Evolutionary conservation across 37 sponge, comb jelly and placozoan genomes (phyloP), one percentile per base, ranked within the genome.

Genomic region (Aplysina aerophoba): DNA sequence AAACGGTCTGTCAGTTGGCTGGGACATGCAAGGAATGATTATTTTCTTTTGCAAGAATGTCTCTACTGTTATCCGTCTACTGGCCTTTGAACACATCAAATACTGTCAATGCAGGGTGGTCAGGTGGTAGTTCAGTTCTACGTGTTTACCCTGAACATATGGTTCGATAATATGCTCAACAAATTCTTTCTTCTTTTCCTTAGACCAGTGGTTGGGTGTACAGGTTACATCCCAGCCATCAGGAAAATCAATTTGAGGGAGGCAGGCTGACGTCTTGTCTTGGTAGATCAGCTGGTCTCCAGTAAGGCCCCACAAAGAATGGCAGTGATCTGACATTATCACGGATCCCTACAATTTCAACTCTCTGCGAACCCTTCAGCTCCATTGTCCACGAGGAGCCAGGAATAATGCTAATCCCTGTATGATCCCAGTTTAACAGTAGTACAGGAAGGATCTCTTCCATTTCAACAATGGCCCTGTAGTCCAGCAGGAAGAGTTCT

Each of bases 381-480:
- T n/a, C n/a, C n/a, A n/a, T n/a, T n/a, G n/a, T n/a, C n/a, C n/a
- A n/a, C n/a, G 50, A 80, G 55, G 6, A 44, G 6, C 50, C 50
- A 44, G 3, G 50, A 8, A 44, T 8, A 44, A 44, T 44, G 50
- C 8, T 44, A 44, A 44, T 44, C 50, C 50, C 50, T 44, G 50
- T 44, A 44, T 44, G 50, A 44, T 44, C 50, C 50, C 34, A 81
- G 17, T 33, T 56, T 4, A 25, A 56, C 34, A 81, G 17, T 33
- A 57, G 36, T 22, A 56, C 61, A 53, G 62, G 62, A 6, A 37
- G 61, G 62, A 81, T 81, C 73, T 71, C 73, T 71, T 36, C 73
- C 73, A 71, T 71, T 71, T 71, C 73, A 71, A 71, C 73, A 71
- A 81, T 81, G 35, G 81, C 62, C 62, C 12, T 56, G 61, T 50